phyloP scores from a whole-genome alignment of 1,140 invertebrate species.

The Philotrypesis tridentata region DNA sequence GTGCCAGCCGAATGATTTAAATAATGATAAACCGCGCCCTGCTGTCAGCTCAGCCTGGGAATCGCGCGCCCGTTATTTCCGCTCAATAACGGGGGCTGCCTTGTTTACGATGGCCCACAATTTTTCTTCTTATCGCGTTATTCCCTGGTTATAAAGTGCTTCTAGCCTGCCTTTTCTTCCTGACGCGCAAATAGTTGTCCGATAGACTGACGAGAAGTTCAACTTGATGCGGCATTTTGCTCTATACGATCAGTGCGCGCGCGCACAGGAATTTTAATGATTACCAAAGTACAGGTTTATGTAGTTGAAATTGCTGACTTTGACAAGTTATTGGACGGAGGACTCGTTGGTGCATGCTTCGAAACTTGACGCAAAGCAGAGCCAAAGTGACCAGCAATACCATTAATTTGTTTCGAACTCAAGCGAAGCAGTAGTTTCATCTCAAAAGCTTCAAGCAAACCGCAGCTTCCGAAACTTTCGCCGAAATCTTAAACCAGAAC shows the following conservation, averaged over 20 bases:
- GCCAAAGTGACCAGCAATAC: conserved; percentile 22
- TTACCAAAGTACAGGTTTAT: neutral
- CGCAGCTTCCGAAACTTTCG: neutral
- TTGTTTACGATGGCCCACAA: neutral
- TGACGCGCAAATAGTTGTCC: neutral
- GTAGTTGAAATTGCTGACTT: neutral
- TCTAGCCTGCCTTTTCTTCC: neutral
- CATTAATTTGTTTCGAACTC: conserved; percentile 14
- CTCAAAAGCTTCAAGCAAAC: conserved; percentile 7
- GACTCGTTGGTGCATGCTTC: conserved; percentile 11
- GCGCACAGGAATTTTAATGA: neutral
- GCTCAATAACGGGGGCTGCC: conserved; percentile 13
- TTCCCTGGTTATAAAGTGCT: conserved; percentile 32
- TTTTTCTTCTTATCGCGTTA: conserved; percentile 36
- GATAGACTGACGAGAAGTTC: neutral
- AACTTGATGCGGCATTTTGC: too few relatives aligned
- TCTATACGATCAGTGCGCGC: too few relatives aligned
- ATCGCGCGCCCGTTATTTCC: conserved; percentile 42
- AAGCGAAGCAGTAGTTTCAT: neutral
- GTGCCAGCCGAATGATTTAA: conserved; percentile 46
- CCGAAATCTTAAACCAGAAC: neutral
- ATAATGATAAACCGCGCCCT: conserved; percentile 48
- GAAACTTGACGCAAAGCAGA: conserved; percentile 35
- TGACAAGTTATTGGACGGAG: conserved; percentile 38
- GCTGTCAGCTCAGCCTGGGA: neutral